These are phyloP conservation scores for Steinernema feltiae DNA, from an alignment of 1,140 invertebrate genomes.

Conservation along the genomic window DNA sequence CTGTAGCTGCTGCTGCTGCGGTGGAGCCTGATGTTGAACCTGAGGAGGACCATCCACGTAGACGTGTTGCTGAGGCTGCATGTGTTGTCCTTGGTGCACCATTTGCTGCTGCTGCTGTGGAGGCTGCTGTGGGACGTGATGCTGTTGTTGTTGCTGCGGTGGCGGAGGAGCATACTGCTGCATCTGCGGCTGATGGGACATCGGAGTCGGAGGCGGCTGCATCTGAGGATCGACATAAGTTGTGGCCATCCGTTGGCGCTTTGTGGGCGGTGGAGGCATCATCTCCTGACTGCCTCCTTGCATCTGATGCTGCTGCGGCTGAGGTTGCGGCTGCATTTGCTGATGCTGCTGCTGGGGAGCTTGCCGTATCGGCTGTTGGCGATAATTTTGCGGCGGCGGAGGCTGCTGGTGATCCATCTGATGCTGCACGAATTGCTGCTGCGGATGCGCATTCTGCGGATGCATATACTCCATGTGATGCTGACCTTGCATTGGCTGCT, in stretches of 20 bases:
- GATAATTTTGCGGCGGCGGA: neutral
- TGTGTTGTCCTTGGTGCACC: neutral
- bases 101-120: neutral
- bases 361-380: neutral
- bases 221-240: neutral
- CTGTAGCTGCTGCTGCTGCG: neutral
- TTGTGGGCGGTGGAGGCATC: neutral
- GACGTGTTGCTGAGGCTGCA: neutral
- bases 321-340: neutral
- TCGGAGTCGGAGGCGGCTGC: neutral
- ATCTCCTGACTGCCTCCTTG: neutral
- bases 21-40: neutral
- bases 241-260: neutral
- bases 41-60: neutral
- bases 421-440: conserved; percentile 7
- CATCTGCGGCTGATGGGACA: neutral
- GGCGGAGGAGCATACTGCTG: neutral
- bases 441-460: neutral
- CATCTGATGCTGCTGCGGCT: neutral
- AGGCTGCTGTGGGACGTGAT: neutral
- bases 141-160: neutral
- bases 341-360: neutral
- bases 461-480: conserved; percentile 5
- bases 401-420: neutral
- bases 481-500: neutral